These are phyloP conservation scores for Brienomyrus brachyistius DNA, from an alignment of 2,113 vertebrate genomes.

Conservation along the genomic window DNA sequence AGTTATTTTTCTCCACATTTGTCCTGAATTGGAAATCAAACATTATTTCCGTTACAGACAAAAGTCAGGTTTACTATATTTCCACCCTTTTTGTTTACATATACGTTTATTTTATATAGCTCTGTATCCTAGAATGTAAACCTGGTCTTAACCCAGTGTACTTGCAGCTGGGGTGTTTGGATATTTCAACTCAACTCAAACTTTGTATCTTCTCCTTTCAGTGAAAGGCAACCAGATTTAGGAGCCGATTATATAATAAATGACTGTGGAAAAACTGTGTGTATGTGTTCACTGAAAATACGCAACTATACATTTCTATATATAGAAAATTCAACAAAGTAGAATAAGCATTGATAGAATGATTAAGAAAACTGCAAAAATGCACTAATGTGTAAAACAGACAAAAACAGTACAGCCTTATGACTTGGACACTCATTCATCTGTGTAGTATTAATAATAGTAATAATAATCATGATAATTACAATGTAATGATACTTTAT, in stretches of 20 bases:
- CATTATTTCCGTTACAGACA: background rate
- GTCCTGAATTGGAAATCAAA: background rate
- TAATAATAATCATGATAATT: background rate
- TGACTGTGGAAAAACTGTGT: background rate
- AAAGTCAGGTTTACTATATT: slow-evolving; percentile 2
- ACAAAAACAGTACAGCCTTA: background rate
- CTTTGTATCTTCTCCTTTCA: background rate
- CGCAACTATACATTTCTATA: background rate
- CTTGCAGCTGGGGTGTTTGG: background rate
- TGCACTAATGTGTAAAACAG: too few relatives aligned
- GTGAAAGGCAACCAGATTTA: background rate
- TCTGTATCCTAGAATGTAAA: background rate
- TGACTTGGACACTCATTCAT: background rate
- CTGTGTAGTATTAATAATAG: background rate
- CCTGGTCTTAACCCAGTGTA: background rate
- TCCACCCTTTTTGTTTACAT: slow-evolving; percentile 1
- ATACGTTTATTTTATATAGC: background rate
- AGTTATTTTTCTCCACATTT: background rate
- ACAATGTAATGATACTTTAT: background rate
- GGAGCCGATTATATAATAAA: background rate
- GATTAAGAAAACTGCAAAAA: too few relatives aligned
- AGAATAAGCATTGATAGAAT: background rate
- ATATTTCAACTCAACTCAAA: background rate
- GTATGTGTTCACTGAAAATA: background rate
- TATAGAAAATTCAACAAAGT: background rate